Percentiles rank a stretch among this genome's conserved stretches.
These are phyloP conservation scores for Trissonchulus latispiculum DNA, from an alignment of 2,888 invertebrate genomes.

Conservation along the genomic window DNA sequence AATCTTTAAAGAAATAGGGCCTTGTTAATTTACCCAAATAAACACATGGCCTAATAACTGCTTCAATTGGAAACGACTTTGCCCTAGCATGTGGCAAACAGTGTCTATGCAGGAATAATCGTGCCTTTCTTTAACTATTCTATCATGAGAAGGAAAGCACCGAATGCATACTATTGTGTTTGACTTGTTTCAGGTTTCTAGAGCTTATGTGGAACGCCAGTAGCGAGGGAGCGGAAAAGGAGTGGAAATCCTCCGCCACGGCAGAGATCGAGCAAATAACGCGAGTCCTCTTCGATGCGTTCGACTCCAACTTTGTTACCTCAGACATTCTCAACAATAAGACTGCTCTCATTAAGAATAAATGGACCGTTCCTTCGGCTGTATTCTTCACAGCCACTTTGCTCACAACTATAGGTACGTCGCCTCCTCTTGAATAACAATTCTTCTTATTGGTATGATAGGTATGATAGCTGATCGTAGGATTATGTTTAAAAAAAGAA, in stretches of 20 bases:
- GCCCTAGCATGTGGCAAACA: too few relatives aligned
- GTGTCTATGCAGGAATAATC: too few relatives aligned
- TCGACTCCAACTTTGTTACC: conserved; percentile 41
- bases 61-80: too few relatives aligned
- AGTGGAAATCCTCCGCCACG: conserved; percentile 27
- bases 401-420: conserved; percentile 41
- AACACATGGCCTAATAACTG: too few relatives aligned
- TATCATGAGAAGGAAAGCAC: neutral
- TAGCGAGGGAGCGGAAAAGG: neutral
- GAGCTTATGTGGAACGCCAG: conserved; percentile 12
- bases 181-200: neutral
- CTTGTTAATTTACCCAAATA: too few relatives aligned
- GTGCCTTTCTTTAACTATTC: too few relatives aligned
- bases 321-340: conserved; percentile 25
- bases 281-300: conserved; percentile 40
- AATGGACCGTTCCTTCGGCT: conserved; percentile 40
- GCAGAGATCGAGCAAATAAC: conserved; percentile 40
- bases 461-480: too few relatives aligned
- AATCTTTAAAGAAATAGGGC: too few relatives aligned
- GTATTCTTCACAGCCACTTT: conserved; percentile 42
- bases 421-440: too few relatives aligned
- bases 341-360: conserved; percentile 25
- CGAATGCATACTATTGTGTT: neutral
- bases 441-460: too few relatives aligned
- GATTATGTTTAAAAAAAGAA: too few relatives aligned